Evolutionary conservation across 2,888 invertebrate genomes (phyloP).

Genomic region (Caenorhabditis drosophilae): DNA sequence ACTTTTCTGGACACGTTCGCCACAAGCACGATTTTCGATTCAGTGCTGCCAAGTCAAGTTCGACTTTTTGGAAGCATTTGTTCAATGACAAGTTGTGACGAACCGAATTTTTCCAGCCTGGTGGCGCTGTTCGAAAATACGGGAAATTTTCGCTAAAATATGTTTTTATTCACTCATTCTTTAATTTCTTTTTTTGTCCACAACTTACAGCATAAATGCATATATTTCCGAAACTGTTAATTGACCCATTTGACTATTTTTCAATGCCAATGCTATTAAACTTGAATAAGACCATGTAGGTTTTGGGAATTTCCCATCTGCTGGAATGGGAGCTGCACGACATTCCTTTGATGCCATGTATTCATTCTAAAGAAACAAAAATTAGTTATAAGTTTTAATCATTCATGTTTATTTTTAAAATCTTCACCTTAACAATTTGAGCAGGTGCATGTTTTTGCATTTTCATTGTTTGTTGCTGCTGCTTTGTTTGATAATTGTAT

Average conservation of each 20-base stretch:
- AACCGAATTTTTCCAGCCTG: constrained; percentile 98
- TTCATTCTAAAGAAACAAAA: neutral
- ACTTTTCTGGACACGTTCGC: constrained; percentile 94
- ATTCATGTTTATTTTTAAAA: neutral
- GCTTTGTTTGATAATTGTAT: neutral
- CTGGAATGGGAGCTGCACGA: neutral
- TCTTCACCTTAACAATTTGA: neutral
- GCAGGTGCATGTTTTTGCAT: neutral
- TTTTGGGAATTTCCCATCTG: constrained; percentile 79
- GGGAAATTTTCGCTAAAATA: constrained; percentile 90
- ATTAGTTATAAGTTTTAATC: neutral
- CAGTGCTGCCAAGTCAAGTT: constrained; percentile 70
- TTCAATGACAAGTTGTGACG: constrained; percentile 94
- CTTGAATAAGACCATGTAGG: constrained; percentile 97
- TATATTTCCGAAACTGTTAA: constrained; percentile 97
- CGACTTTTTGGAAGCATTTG: constrained; percentile 97
- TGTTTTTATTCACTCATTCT: neutral
- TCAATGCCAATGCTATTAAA: constrained; percentile 94
- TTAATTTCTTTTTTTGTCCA: neutral
- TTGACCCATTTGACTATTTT: constrained; percentile 91
- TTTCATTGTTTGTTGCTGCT: neutral
- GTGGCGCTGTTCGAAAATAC: constrained; percentile 96
- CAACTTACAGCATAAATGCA: constrained; percentile 92
- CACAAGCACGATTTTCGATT: constrained; percentile 78
- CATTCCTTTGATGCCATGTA: neutral